Conservation (phyloP, 92 coral and sea anemone genomes). For the Ricordea florida region DNA sequence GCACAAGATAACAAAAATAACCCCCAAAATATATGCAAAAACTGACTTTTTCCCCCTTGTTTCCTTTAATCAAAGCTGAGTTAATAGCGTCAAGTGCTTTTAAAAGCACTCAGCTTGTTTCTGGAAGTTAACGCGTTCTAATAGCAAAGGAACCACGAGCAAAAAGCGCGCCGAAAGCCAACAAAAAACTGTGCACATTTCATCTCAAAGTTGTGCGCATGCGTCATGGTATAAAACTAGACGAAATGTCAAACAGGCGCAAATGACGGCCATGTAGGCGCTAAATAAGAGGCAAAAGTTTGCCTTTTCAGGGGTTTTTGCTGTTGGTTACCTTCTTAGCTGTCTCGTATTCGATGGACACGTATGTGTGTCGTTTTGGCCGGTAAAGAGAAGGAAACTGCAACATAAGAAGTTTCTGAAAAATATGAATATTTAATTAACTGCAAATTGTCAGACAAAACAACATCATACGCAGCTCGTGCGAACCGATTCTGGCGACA, state of each 20-base stretch:
- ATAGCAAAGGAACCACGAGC: not conserved
- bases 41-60: conserved; percentile 34
- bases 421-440: conserved; percentile 45
- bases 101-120: not conserved
- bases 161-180: not conserved
- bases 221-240: conserved; percentile 69
- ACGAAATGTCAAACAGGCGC: conserved; percentile 41
- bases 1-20: conserved; percentile 12
- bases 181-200: not conserved
- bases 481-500: not conserved
- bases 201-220: conserved; percentile 74
- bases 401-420: not conserved
- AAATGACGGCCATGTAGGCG: not conserved
- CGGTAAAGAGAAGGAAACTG: not conserved
- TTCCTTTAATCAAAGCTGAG: conserved; percentile 35
- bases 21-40: conserved; percentile 77
- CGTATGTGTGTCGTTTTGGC: not conserved
- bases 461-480: not conserved
- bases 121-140: not conserved
- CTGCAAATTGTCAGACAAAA: not conserved
- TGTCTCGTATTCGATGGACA: not conserved
- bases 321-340: not conserved
- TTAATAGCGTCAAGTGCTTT: not conserved
- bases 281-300: not conserved
- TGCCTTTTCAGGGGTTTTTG: conserved; percentile 9